These are phyloP conservation scores for Cylindroiulus punctatus DNA, from an alignment of 2,888 invertebrate genomes.

Conservation along the genomic window DNA sequence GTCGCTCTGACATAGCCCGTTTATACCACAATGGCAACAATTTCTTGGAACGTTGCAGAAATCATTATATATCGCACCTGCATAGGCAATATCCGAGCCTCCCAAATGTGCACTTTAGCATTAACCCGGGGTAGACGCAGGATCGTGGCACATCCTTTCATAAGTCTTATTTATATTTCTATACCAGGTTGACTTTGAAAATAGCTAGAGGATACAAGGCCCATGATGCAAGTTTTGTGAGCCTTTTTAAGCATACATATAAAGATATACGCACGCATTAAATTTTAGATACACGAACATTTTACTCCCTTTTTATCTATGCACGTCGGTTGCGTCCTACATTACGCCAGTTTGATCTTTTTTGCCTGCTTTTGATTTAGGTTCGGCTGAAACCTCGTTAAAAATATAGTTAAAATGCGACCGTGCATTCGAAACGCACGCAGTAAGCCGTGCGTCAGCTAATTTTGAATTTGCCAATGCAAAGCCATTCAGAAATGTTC, in stretches of 20 bases:
- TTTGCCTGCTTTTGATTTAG: slow-evolving; percentile 32
- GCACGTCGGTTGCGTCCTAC: neutral
- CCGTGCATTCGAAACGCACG: neutral
- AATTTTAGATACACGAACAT: neutral
- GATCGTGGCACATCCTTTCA: neutral
- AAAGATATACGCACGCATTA: slow-evolving; percentile 17
- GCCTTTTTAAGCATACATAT: slow-evolving; percentile 30
- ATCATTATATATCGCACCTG: neutral
- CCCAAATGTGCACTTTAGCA: slow-evolving; percentile 6
- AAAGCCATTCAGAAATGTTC: slow-evolving; percentile 35
- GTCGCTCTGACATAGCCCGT: neutral
- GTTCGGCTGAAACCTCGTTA: slow-evolving; percentile 20
- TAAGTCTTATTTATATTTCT: slow-evolving; percentile 46
- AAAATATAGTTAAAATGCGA: slow-evolving; percentile 35
- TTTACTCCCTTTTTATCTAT: slow-evolving; percentile 39
- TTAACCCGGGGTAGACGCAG: neutral
- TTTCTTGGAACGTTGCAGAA: neutral
- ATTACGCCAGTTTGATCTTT: neutral
- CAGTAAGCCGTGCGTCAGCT: slow-evolving; percentile 20
- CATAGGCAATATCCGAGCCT: neutral
- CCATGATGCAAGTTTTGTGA: neutral
- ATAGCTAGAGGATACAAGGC: slow-evolving; percentile 20
- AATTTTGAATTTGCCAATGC: slow-evolving; percentile 17
- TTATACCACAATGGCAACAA: neutral
- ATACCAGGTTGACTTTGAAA: neutral